These are phyloP conservation scores for Pristionchus japonicus DNA, from an alignment of 2,888 invertebrate genomes.

Conservation along the genomic window DNA sequence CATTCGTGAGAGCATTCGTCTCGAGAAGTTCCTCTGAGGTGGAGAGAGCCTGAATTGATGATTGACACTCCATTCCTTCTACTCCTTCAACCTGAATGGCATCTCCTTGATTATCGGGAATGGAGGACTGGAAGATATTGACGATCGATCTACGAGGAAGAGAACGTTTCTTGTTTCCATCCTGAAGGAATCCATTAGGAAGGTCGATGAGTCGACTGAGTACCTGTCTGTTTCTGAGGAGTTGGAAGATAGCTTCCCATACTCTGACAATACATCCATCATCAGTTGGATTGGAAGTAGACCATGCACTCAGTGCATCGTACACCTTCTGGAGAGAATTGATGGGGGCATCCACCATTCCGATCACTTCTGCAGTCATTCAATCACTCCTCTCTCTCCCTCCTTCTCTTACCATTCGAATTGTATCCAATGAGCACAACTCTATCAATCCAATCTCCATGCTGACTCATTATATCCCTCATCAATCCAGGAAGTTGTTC, in stretches of 20 bases:
- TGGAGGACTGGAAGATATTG: constrained; percentile 18
- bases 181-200: background rate
- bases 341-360: background rate
- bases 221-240: background rate
- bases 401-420: background rate
- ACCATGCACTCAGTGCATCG: background rate
- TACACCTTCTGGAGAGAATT: background rate
- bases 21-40: constrained; percentile 14
- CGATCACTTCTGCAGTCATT: background rate
- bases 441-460: constrained; percentile 36
- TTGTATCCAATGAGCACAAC: constrained; percentile 39
- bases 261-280: constrained; percentile 14
- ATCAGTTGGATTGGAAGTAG: constrained; percentile 12
- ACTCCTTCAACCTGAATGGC: background rate
- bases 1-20: constrained; percentile 18
- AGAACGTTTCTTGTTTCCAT: background rate
- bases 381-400: background rate
- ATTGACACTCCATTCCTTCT: background rate
- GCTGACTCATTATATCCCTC: constrained; percentile 6
- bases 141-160: constrained; percentile 25
- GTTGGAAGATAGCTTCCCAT: constrained; percentile 19
- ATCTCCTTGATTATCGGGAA: constrained; percentile 10
- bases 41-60: background rate
- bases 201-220: background rate
- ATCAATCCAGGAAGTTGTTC: background rate